Evolutionary conservation across 2,797 vertebrate genomes (phyloP), one percentile per base, ranked within the genome.

Genomic region (Hozukius guyotensis): DNA sequence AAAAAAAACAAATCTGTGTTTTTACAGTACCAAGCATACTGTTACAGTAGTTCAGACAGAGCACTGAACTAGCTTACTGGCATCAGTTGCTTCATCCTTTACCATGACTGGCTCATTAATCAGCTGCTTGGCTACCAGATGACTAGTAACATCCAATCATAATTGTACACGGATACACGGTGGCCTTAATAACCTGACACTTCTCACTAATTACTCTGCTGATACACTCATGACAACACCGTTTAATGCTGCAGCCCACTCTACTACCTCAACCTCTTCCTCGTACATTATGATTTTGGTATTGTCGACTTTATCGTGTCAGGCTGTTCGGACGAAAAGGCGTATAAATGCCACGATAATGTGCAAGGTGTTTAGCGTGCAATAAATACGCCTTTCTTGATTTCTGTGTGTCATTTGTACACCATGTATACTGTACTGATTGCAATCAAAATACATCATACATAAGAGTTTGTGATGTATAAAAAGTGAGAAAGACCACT

Each of bases 181-280:
- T 12, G 55, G 38, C 68, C 38, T 16, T 32, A n/a, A 46, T 24
- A 61, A 72, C 63, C 68, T 31, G 25, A 70, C 52, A 49, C 31
- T 29, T 34, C 7, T 55, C n/a, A 59, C 68, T 80, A 66, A 71
- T 72, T 71, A 34, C 62, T 52, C 27, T 34, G 57, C 68, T 46
- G 31, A 53, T 13, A 56, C 25, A 61, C 46, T 60, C 46, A 49
- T 49, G 8, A 20, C 46, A 49, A 49, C 46, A 49, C 18, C 3
- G 27, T 59, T 63, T 7, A 25, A 25, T 27, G 32, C 32, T n/a
- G 20, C 36, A 25, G 57, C 32, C 7, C 32, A 16, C 36, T 55
- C 1, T 67, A 70, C 5, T n/a, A 7, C 25, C 65, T 20, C 36
- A 18, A 42, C 22, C 32, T 36, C 20, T 31, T 1, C 60, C 60